Evolutionary conservation across 2,797 vertebrate genomes (phyloP).

Genomic region (Philypnodon macrostomus): DNA sequence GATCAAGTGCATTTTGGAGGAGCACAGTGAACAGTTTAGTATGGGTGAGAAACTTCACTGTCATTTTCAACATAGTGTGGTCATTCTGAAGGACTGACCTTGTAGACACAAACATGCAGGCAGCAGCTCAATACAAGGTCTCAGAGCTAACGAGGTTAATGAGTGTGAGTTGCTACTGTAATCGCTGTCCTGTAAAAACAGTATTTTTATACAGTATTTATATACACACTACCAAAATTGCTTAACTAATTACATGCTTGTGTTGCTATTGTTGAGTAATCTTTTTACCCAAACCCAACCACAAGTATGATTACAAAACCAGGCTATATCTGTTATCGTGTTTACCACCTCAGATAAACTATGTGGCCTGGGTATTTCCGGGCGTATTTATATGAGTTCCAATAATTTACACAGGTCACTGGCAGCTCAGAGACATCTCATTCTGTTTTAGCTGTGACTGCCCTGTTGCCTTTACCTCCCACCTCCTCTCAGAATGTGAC

Average conservation of each 20-base stretch:
- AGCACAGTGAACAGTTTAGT: slow-evolving; percentile 27
- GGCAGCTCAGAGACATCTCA: slow-evolving; percentile 67
- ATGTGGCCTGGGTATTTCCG: slow-evolving; percentile 56
- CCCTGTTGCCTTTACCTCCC: slow-evolving; percentile 50
- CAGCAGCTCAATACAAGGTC: not conserved
- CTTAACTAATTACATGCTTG: slow-evolving; percentile 13
- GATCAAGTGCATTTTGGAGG: slow-evolving; percentile 8
- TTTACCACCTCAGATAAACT: not conserved
- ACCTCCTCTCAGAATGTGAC: slow-evolving; percentile 74
- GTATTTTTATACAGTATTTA: too few species aligned
- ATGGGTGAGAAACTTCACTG: slow-evolving; percentile 16
- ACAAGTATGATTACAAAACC: not conserved
- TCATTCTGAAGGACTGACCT: slow-evolving; percentile 9
- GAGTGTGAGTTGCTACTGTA: not conserved
- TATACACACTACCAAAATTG: not conserved
- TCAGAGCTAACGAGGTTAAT: not conserved
- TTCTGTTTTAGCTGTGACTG: slow-evolving; percentile 48
- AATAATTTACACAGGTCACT: slow-evolving; percentile 68
- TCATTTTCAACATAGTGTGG: slow-evolving; percentile 23
- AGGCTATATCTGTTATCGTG: not conserved
- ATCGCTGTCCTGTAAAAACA: too few species aligned
- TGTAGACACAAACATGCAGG: slow-evolving; percentile 12
- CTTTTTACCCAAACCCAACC: slow-evolving; percentile 1
- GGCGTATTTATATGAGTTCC: slow-evolving; percentile 64
- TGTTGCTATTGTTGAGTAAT: slow-evolving; percentile 11